These are phyloP conservation scores for Galaxea fascicularis DNA, from an alignment of 92 coral and sea anemone species.

Conservation along the genomic window DNA sequence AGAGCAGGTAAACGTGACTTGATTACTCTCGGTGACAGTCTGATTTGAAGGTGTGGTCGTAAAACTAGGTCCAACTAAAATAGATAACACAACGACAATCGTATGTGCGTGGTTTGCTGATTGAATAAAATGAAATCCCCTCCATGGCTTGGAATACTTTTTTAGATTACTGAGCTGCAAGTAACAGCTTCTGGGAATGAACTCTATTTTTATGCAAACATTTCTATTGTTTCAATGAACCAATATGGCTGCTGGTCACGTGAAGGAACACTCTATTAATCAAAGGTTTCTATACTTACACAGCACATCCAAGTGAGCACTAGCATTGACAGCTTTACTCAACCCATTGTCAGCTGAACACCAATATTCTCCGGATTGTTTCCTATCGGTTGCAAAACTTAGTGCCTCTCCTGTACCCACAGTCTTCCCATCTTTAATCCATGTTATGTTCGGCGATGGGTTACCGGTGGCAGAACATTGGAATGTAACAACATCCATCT, in stretches of 20 bases:
- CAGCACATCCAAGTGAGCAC: not conserved
- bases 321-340: not conserved
- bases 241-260: too few species aligned
- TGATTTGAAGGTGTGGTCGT: not conserved
- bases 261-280: not conserved
- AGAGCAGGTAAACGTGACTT: not conserved
- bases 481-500: not conserved
- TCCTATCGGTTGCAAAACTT: not conserved
- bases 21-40: not conserved
- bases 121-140: too few species aligned
- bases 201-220: too few species aligned
- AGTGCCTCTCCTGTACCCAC: not conserved
- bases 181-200: too few species aligned
- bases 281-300: not conserved
- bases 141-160: too few species aligned
- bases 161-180: too few species aligned
- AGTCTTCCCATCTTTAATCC: slow-evolving; percentile 31
- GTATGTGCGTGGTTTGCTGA: not conserved
- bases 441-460: slow-evolving; percentile 13
- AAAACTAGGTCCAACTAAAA: not conserved
- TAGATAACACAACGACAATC: too few species aligned
- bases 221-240: too few species aligned
- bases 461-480: slow-evolving; percentile 25
- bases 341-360: slow-evolving; percentile 17
- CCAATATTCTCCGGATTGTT: slow-evolving; percentile 20